These are phyloP conservation scores for Lasioglossum pauxillum DNA, from an alignment of 2,888 invertebrate species.

Conservation along the genomic window DNA sequence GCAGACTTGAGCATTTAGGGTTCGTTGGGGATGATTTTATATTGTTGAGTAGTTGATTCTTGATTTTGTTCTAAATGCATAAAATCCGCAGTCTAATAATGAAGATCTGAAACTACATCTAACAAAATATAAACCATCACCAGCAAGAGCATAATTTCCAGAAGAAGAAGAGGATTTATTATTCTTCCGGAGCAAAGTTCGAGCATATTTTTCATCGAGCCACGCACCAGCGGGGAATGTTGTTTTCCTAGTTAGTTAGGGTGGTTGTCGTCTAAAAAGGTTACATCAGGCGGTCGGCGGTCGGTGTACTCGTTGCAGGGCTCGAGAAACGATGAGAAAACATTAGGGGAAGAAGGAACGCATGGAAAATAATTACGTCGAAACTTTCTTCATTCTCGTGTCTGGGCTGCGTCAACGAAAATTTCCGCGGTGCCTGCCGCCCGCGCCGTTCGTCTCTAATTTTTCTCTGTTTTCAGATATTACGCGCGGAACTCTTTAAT, in stretches of 20 bases:
- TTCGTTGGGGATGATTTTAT: neutral
- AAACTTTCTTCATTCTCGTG: slow-evolving; percentile 21
- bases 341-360: neutral
- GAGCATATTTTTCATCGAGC: neutral
- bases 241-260: neutral
- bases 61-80: too few species aligned
- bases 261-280: neutral
- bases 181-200: neutral
- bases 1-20: neutral
- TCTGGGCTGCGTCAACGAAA: slow-evolving; percentile 17
- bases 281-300: neutral
- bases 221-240: neutral
- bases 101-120: neutral
- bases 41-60: neutral
- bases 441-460: slow-evolving; percentile 48
- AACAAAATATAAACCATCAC: neutral
- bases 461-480: slow-evolving; percentile 66
- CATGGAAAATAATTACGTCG: slow-evolving; percentile 43
- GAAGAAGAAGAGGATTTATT: neutral
- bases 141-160: neutral
- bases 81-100: too few species aligned
- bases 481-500: slow-evolving; percentile 65
- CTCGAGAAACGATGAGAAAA: neutral
- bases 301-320: neutral
- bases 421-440: slow-evolving; percentile 14